A percentile compares a stretch with the other conserved stretches of the same genome.
These are phyloP conservation scores for Heteromormyrus szaboi DNA, from an alignment of 2,797 vertebrate genomes.

Conservation along the genomic window DNA sequence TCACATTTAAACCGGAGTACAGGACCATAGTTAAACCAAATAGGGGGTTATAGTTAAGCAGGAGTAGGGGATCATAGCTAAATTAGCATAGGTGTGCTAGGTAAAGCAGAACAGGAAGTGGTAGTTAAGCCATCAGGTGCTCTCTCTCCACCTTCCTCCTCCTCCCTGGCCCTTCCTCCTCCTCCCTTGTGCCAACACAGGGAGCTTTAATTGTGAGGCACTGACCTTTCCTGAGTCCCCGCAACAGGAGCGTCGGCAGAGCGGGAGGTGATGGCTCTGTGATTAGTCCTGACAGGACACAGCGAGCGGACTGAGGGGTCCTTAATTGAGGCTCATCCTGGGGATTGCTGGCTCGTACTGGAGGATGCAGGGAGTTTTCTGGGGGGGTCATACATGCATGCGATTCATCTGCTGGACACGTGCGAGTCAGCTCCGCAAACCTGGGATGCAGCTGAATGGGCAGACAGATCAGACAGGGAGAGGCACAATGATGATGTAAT, in stretches of 20 bases:
- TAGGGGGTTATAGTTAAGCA: not conserved
- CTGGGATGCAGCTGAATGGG: slow-evolving; percentile 55
- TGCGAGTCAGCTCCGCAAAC: slow-evolving; percentile 33
- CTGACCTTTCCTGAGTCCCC: slow-evolving; percentile 65
- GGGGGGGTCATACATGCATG: not conserved
- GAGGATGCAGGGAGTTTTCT: not conserved
- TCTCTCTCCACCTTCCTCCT: not conserved
- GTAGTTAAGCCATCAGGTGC: not conserved
- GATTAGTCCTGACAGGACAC: slow-evolving; percentile 57
- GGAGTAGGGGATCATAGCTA: not conserved
- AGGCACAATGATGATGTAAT: slow-evolving; percentile 64
- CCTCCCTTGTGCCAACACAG: slow-evolving; percentile 35
- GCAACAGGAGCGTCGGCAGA: slow-evolving; percentile 62
- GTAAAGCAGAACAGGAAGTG: not conserved
- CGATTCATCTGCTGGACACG: not conserved
- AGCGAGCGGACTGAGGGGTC: slow-evolving; percentile 25
- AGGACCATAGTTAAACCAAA: not conserved
- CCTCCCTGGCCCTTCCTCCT: not conserved
- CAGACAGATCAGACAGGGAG: slow-evolving; percentile 65
- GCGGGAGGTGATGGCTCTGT: slow-evolving; percentile 60
- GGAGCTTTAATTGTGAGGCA: slow-evolving; percentile 68
- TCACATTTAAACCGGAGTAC: not conserved
- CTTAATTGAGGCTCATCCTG: slow-evolving; percentile 29
- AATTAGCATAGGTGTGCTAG: not conserved
- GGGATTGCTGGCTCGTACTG: not conserved